phyloP scores from a whole-genome alignment of 2,113 vertebrate species.

The Diadophis punctatus region DNA sequence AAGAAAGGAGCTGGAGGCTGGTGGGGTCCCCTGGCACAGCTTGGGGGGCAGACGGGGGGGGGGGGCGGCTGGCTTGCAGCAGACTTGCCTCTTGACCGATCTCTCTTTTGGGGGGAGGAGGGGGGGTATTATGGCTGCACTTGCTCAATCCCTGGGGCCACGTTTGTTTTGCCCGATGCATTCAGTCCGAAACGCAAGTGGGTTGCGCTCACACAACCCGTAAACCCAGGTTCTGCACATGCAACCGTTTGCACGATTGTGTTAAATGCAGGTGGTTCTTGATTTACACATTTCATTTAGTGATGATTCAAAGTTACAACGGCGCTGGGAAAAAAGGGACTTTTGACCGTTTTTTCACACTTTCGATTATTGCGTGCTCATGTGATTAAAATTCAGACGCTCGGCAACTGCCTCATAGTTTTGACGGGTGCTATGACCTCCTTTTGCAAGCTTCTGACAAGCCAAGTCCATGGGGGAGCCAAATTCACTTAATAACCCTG shows the following conservation, averaged over 20 bases:
- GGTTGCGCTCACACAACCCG: background rate
- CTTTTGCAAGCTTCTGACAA: too few species aligned
- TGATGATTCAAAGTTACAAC: background rate
- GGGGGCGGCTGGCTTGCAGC: background rate
- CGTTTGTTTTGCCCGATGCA: background rate
- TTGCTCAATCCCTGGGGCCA: background rate
- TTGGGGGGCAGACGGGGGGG: background rate
- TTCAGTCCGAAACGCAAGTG: background rate
- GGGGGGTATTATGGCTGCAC: background rate
- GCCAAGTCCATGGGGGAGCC: too few species aligned
- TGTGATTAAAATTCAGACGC: background rate
- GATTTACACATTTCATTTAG: background rate
- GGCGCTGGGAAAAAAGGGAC: too few species aligned
- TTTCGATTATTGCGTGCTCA: fast-evolving
- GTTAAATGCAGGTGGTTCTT: background rate
- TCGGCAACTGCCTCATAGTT: background rate
- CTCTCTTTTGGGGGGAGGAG: fast-evolving
- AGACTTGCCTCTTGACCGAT: background rate
- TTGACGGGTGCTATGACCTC: background rate
- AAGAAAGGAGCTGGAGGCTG: background rate
- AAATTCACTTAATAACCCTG: too few species aligned
- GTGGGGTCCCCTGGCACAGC: background rate
- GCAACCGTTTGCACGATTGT: background rate
- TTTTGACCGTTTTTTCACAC: too few species aligned
- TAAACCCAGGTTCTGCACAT: background rate